These are phyloP conservation scores for Sternarchorhynchus goeldii DNA, from an alignment of 2,797 vertebrate species.

Conservation along the genomic window DNA sequence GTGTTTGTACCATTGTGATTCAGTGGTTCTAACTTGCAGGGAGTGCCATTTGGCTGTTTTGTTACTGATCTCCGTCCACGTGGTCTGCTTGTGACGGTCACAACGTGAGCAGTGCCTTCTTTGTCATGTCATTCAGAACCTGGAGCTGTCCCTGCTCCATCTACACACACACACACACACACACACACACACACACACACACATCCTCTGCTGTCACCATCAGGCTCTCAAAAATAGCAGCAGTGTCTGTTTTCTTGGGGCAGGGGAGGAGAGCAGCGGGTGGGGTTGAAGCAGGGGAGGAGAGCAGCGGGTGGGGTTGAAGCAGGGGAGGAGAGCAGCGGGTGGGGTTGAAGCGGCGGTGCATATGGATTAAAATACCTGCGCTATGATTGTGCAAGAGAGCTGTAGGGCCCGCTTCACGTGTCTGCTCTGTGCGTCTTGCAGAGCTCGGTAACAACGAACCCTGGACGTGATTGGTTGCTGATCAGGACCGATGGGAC, in stretches of 20 bases:
- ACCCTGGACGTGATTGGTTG: not conserved
- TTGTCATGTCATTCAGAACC: slow-evolving; percentile 51
- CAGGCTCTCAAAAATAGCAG: slow-evolving; percentile 61
- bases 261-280: slow-evolving; percentile 10
- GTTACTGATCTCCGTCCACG: not conserved
- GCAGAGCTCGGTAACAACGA: not conserved
- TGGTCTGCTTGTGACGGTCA: not conserved
- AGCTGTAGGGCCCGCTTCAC: not conserved
- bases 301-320: slow-evolving; percentile 3
- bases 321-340: slow-evolving; percentile 8
- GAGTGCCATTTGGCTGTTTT: not conserved
- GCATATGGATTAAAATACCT: slow-evolving; percentile 25
- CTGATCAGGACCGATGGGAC: too few species aligned
- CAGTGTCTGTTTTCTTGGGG: slow-evolving; percentile 56
- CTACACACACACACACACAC: slow-evolving; percentile 28
- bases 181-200: not conserved
- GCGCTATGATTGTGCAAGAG: not conserved
- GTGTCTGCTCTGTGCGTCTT: not conserved
- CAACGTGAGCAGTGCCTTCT: not conserved
- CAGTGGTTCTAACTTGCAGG: too few species aligned
- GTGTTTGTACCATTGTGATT: too few species aligned
- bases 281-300: slow-evolving; percentile 13
- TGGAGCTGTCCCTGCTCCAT: not conserved
- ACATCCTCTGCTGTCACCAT: slow-evolving; percentile 45
- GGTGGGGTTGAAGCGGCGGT: not conserved